These are phyloP conservation scores for Lysiphlebus fabarum DNA, from an alignment of 1,140 invertebrate species.

Conservation along the genomic window DNA sequence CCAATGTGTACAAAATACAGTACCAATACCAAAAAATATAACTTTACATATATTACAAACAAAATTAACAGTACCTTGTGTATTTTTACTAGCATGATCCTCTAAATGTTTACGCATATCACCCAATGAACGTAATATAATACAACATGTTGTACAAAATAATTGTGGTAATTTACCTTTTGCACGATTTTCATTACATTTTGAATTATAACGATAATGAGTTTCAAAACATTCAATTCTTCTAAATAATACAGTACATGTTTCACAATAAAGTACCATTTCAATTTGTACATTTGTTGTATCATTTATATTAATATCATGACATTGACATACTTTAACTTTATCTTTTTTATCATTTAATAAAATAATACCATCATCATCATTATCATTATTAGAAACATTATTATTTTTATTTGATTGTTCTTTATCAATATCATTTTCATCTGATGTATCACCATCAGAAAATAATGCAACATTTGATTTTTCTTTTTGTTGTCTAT, in stretches of 20 bases:
- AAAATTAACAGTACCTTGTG: conserved; percentile 30
- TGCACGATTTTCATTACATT: conserved; percentile 30
- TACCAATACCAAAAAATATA: conserved; percentile 41
- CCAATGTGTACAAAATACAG: conserved; percentile 45
- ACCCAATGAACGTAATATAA: conserved; percentile 30
- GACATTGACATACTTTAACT: conserved; percentile 42
- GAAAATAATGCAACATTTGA: conserved; percentile 12
- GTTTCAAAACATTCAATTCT: conserved; percentile 41
- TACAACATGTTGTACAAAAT: conserved; percentile 39
- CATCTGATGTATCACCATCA: conserved; percentile 2
- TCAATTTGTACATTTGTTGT: conserved; percentile 38
- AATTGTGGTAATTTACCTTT: conserved; percentile 33
- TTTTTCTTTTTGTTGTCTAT: conserved; percentile 25
- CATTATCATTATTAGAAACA: conserved; percentile 9
- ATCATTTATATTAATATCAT: conserved; percentile 27
- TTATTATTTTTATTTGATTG: conserved; percentile 2
- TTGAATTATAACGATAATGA: conserved; percentile 34
- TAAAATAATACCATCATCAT: background rate
- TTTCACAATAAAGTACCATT: conserved; percentile 41
- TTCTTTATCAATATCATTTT: conserved; percentile 11
- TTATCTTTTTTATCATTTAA: background rate
- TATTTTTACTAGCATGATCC: conserved; percentile 30
- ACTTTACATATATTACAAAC: conserved; percentile 48
- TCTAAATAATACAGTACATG: conserved; percentile 41
- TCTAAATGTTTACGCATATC: conserved; percentile 39